Base-by-base conservation (phyloP, 2,888 invertebrate species). In the Drosophila paranaensis region DNA sequence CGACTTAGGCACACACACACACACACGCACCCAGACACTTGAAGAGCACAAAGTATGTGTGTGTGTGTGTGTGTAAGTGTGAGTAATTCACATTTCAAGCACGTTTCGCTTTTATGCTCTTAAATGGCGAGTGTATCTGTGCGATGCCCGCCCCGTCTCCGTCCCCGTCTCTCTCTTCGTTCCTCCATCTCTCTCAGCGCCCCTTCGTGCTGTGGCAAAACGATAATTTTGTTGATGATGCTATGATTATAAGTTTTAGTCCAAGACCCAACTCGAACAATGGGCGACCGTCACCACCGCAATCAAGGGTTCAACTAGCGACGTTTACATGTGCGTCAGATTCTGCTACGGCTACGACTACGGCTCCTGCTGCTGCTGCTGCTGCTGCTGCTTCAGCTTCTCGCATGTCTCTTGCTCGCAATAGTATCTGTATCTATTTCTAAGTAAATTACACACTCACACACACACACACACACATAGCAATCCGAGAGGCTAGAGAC, bases 221-320 rank as follows among this genome's bases (percentile, higher is more conserved):
- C 87, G 87, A 82, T 82, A 87, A 82, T 82, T 82, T 82, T 82
- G 81, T 82, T 87, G 84, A 87, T 82, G 87, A 82, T 82, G 87
- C 87, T 81, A 82, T 87, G 81, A 83, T 82, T 82, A 81, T 86
- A 86, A 86, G 87, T 86, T 83, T 86, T 77, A 84, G 84, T 63
- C 63, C 68, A 62, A 77, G 84, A 56, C 51, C 27, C 61, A 42
- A 39, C 43, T 56, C 67, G 71, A 80, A 86, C 87, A 82, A 85
- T 80, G 74, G 60, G 65, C 78, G 67, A 82, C 65, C 73, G 69
- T 66, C 72, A 68, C 64, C 75, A 65, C 69, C 77, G 70, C 78
- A 81, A 81, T 85, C 85, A 76, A 73, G 80, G 80, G 82, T 79
- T 76, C 70, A 85, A 82, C 77, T 73, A 67, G 78, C 84, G 71